Evolutionary conservation across 1,140 invertebrate genomes (phyloP), one percentile per base, ranked within the genome.

Genomic region (Hypsibius dujardini): DNA sequence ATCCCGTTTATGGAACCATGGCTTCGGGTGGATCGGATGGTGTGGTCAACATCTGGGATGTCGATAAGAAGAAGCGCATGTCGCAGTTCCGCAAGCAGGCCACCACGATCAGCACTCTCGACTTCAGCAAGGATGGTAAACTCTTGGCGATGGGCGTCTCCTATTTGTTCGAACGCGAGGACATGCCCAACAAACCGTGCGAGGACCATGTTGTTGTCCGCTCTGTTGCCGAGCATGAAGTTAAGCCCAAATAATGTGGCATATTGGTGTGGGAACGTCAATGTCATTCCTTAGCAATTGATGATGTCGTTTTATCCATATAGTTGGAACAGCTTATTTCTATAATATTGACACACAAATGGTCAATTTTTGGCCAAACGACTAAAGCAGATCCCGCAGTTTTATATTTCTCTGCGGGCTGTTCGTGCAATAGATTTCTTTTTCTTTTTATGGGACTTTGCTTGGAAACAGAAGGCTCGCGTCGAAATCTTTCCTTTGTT

Each of bases 21-120:
- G 96, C 95, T 0, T 98, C 95, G 15, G 96, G 92, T 62, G 95
- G 95, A 1, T 95, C 92, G 1, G 94, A 98, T 82, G 92, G 94
- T 69, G 95, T 90, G 77, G 95, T 98, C 1, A 98, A 98, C 79
- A 93, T 98, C 75, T 98, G 95, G 95, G 95, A 98, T 80, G 93
- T 94, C 15, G 95, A 95, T 76, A 97, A 98, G 78, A 97, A 98
- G 81, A 98, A 98, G 79, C 82, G 95, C 56, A 82, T 98, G 1
- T 97, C 93, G 76, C 95, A 98, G 79, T 97, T 98, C 78, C 95
- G 96, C 80, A 87, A 91, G 76, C 97, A 97, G 79, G 91, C 93
- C 73, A 93, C 92, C 0, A 91, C 90, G 0, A 92, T 98, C 71
- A 87, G 91, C 1, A 90, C 94, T 0, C 82, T 98, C 0, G 87